phyloP scores from a whole-genome alignment of 1,140 invertebrate species.

The Hestina assimilis region DNA sequence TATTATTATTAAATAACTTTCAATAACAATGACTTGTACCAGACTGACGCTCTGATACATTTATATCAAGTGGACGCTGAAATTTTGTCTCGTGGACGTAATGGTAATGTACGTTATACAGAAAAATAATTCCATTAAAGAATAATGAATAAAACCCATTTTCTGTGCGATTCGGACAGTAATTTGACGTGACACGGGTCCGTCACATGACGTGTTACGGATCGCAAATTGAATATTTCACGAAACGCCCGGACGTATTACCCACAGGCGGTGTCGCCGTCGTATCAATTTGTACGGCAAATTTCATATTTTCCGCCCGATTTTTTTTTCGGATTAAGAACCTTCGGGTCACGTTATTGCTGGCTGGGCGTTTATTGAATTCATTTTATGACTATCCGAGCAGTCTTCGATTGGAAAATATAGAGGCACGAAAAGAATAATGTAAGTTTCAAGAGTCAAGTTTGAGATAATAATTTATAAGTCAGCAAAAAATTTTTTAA shows the following conservation, averaged over 20 bases:
- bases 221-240: constrained; percentile 40
- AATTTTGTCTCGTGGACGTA: too few relatives aligned
- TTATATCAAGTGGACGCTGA: too few relatives aligned
- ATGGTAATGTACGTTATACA: too few relatives aligned
- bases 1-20: too few relatives aligned
- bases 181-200: constrained; percentile 12
- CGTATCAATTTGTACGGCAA: constrained; percentile 38
- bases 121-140: not conserved
- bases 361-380: not conserved
- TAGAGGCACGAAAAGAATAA: too few relatives aligned
- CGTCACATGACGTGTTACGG: constrained; percentile 24
- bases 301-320: constrained; percentile 37
- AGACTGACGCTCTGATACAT: too few relatives aligned
- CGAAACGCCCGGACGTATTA: constrained; percentile 32
- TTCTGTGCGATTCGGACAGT: constrained; percentile 8
- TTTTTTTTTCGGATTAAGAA: constrained; percentile 3
- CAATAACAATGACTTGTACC: too few relatives aligned
- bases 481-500: too few relatives aligned
- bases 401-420: not conserved
- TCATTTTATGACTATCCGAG: not conserved
- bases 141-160: constrained; percentile 20
- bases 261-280: constrained; percentile 32
- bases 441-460: too few relatives aligned
- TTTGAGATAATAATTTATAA: too few relatives aligned
- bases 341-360: not conserved